phyloP scores from a whole-genome alignment of 2,797 vertebrate species.

The Nothura maculosa region DNA sequence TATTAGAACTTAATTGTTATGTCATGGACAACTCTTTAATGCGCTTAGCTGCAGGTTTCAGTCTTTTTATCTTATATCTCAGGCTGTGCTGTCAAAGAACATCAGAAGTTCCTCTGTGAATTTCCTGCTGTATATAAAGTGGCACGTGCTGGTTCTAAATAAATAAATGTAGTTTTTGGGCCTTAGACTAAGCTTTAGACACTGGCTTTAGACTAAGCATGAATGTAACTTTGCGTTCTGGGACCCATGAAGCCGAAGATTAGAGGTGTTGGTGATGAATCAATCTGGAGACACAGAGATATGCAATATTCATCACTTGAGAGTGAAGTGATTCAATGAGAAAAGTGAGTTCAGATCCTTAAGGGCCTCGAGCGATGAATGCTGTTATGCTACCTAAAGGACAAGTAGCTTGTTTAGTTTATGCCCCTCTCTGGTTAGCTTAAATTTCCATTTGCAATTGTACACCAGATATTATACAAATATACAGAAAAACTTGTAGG shows the following conservation, averaged over 20 bases:
- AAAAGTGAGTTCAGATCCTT: background rate
- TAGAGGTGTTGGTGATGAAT: background rate
- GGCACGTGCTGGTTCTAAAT: rapidly evolving
- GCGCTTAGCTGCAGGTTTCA: background rate
- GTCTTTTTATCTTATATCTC: background rate
- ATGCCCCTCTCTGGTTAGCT: background rate
- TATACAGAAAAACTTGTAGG: background rate
- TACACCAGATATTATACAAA: background rate
- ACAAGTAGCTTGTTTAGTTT: background rate
- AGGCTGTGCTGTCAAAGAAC: background rate
- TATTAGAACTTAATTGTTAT: background rate
- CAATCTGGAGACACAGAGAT: background rate
- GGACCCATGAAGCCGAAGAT: background rate
- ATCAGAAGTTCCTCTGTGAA: background rate
- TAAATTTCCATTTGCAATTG: background rate
- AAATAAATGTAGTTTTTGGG: background rate
- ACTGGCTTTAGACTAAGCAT: background rate
- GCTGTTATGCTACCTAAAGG: background rate
- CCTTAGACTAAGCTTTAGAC: too few species aligned
- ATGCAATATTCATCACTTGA: background rate
- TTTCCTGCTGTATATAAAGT: background rate
- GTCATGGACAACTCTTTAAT: background rate
- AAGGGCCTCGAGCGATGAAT: rapidly evolving
- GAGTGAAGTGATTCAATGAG: background rate
- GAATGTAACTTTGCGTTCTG: background rate